A percentile compares a stretch with the other conserved stretches of the same genome.
Conservation (phyloP, 2,113 vertebrate genomes). For the Vicugna pacos region DNA sequence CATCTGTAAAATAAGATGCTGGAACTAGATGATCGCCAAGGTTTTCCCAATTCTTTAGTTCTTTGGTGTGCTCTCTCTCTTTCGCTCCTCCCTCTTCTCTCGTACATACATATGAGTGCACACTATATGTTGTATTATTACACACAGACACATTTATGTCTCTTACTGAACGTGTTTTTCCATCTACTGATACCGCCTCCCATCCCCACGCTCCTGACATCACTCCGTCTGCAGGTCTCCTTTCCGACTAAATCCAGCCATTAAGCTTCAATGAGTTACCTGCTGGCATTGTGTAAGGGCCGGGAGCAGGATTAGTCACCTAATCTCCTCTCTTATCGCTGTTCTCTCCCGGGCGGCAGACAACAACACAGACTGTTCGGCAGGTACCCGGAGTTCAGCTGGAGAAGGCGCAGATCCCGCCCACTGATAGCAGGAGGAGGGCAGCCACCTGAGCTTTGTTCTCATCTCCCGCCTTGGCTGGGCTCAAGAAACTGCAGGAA, state of each 20-base stretch:
- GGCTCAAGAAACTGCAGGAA: background rate
- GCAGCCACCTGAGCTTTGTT: constrained; percentile 70
- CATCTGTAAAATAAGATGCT: background rate
- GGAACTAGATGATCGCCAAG: background rate
- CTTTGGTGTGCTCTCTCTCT: background rate
- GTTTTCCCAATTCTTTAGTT: background rate
- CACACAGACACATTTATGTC: too few relatives aligned
- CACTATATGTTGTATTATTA: background rate
- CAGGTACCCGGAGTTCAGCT: constrained; percentile 70
- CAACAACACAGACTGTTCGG: constrained; percentile 79
- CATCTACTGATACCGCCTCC: background rate
- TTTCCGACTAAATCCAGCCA: constrained; percentile 75
- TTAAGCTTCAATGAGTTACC: constrained; percentile 81
- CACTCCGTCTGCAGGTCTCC: constrained; percentile 63
- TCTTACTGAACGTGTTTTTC: background rate
- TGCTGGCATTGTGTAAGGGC: constrained; percentile 79
- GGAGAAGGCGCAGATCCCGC: constrained; percentile 78
- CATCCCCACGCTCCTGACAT: background rate
- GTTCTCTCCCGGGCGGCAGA: constrained; percentile 77
- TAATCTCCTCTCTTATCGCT: constrained; percentile 61
- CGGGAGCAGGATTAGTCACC: constrained; percentile 76
- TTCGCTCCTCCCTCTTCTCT: background rate
- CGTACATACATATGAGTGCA: background rate
- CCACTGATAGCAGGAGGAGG: constrained; percentile 2
- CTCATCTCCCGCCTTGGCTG: constrained; percentile 65